Conservation (phyloP, 2,888 invertebrate genomes). For the Nesidiocoris tenuis region DNA sequence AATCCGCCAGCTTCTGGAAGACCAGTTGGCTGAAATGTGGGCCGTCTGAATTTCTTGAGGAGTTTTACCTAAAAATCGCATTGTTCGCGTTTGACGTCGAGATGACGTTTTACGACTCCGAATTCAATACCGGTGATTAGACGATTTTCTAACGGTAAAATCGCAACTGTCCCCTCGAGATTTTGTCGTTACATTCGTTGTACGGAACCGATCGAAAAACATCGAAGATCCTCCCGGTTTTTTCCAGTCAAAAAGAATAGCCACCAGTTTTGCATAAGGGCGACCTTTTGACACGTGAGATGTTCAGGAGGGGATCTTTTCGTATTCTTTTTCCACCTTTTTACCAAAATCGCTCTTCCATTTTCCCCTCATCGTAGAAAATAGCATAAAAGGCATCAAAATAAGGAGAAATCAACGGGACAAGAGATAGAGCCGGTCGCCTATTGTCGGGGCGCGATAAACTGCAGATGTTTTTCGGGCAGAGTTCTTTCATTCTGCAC, state of each 20-base stretch:
- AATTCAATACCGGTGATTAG: neutral
- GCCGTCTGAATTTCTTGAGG: no score
- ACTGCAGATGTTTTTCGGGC: slow-evolving; percentile 25
- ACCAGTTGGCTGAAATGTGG: no score
- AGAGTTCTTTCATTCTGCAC: slow-evolving; percentile 10
- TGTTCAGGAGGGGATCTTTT: neutral
- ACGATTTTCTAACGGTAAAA: no score
- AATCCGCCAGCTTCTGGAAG: no score
- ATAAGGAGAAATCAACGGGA: slow-evolving; percentile 19
- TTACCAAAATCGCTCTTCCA: neutral
- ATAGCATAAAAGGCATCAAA: slow-evolving; percentile 25
- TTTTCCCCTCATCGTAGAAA: neutral
- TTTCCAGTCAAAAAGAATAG: neutral
- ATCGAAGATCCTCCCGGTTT: neutral
- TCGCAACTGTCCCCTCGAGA: neutral
- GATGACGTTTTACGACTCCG: neutral
- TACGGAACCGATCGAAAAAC: neutral
- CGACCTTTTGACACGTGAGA: neutral
- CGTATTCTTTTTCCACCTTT: neutral
- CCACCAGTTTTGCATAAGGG: neutral
- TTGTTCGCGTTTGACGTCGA: no score
- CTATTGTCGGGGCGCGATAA: slow-evolving; percentile 25
- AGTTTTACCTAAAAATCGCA: no score
- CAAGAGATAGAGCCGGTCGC: slow-evolving; percentile 11
- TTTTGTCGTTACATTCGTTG: no score